Base-by-base conservation (phyloP, 2,113 vertebrate species). In the Hyperoodon ampullatus region DNA sequence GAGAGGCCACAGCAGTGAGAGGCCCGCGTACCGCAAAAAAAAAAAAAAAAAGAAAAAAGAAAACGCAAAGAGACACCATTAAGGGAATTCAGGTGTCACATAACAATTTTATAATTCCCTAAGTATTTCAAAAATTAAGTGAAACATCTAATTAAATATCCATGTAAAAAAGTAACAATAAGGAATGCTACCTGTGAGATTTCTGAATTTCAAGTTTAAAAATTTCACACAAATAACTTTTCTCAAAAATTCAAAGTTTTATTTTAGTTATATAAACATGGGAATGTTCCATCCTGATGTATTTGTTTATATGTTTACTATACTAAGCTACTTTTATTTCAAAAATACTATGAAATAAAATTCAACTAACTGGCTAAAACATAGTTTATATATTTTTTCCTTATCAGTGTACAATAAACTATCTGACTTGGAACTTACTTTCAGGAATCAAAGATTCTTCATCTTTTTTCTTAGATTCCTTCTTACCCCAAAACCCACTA, bases 401-500 rank as follows among this genome's bases (percentile, higher is more conserved):
- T 96, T 82, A n/a, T 24, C 12, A 65, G 7, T n/a, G 0, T 74
- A 50, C 4, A 78, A 50, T 35, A 74, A 58, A 83, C 75, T 77
- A 90, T 53, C 26, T 39, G n/a, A 86, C n/a, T 85, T 88, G 14
- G 35, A 81, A 98, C 98, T 98, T 98, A 99, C 99, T 98, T 98
- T 99, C 99, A 23, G 95, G 97, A 84, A 99, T 99, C 24, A 93
- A 96, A 87, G 97, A 98, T 47, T 99, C 99, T 83, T 99, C 98
- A n/a, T 99, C 98, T 97, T 99, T 99, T 96, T 99, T 99, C 98
- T 99, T 99, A 9, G 88, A 98, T 94, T 99, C 98, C 97, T 98
- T 99, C 97, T 93, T 99, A 44, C 99, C 97, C 98, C 99, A 99
- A 42, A 99, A 98, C 47, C 99, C 97, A 97, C 99, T 97, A 96